A percentile compares a stretch with the other conserved stretches of the same genome.
These are phyloP conservation scores for Erythrolamprus reginae DNA, from an alignment of 2,113 vertebrate species.

Conservation along the genomic window DNA sequence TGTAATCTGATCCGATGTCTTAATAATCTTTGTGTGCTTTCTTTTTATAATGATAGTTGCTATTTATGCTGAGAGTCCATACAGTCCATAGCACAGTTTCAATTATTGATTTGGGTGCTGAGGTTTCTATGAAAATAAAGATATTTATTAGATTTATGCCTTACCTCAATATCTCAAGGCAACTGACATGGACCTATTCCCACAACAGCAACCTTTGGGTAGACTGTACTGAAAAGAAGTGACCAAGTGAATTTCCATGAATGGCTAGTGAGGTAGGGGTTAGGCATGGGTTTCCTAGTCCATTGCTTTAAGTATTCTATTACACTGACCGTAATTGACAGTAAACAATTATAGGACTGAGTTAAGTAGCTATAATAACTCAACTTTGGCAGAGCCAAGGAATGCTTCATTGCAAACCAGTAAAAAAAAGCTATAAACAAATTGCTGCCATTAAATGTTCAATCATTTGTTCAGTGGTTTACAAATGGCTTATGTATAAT, in stretches of 20 bases:
- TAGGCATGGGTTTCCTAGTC: neutral
- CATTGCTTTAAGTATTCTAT: neutral
- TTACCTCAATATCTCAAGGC: neutral
- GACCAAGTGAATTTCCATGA: neutral
- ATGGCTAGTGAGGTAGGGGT: neutral
- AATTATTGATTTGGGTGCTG: neutral
- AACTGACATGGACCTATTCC: neutral
- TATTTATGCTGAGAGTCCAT: neutral
- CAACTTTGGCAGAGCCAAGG: neutral
- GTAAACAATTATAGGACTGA: neutral
- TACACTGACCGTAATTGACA: neutral
- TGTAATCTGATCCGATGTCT: too few relatives aligned
- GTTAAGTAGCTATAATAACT: neutral
- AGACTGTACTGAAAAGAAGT: neutral
- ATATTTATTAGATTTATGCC: neutral
- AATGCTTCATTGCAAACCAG: neutral
- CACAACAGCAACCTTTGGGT: neutral
- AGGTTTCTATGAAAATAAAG: neutral
- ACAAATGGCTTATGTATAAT: constrained; percentile 39
- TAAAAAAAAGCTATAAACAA: constrained; percentile 28
- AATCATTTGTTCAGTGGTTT: constrained; percentile 41
- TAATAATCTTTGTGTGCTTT: neutral
- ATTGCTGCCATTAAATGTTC: constrained; percentile 48
- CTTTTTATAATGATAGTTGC: neutral
- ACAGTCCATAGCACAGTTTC: too few relatives aligned